Evolutionary conservation across 2,888 invertebrate species (phyloP).

Genomic region (Meliscaeva auricollis): DNA sequence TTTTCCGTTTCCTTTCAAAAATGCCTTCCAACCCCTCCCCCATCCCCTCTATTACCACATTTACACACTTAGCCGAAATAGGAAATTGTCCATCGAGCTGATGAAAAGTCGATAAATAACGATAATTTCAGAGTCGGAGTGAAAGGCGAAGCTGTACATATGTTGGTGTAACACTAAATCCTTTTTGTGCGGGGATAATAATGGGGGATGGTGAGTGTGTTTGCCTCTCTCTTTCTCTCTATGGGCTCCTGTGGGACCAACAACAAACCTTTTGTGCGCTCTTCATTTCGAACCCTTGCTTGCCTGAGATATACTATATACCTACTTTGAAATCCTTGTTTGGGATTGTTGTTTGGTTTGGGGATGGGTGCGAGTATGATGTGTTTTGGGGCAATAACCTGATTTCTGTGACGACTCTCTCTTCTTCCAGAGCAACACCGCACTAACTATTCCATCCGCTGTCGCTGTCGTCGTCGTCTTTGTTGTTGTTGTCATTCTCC

Average conservation of each 20-base stretch:
- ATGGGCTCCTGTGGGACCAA: background rate
- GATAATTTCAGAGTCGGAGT: background rate
- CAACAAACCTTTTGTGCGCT: background rate
- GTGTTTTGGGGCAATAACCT: constrained; percentile 68
- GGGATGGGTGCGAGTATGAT: constrained; percentile 17
- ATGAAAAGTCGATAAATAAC: constrained; percentile 51
- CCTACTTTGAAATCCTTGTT: constrained; percentile 5
- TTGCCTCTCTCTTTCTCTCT: background rate
- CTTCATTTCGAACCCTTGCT: constrained; percentile 1
- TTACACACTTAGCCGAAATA: no score
- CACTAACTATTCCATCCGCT: constrained; percentile 22
- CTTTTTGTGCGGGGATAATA: background rate
- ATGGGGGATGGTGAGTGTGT: background rate
- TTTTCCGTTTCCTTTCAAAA: no score
- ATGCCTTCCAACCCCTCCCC: background rate
- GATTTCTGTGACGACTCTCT: constrained; percentile 33
- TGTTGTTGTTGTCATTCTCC: background rate
- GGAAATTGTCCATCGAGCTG: constrained; percentile 1
- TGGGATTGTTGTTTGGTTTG: background rate
- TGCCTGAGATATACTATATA: background rate
- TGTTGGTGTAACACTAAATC: constrained; percentile 36
- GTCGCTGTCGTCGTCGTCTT: constrained; percentile 6
- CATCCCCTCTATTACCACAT: no score
- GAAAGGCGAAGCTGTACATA: constrained; percentile 13
- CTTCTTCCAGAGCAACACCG: constrained; percentile 22